Base-by-base conservation (phyloP, 2,113 vertebrate genomes). In the Gallinago media region DNA sequence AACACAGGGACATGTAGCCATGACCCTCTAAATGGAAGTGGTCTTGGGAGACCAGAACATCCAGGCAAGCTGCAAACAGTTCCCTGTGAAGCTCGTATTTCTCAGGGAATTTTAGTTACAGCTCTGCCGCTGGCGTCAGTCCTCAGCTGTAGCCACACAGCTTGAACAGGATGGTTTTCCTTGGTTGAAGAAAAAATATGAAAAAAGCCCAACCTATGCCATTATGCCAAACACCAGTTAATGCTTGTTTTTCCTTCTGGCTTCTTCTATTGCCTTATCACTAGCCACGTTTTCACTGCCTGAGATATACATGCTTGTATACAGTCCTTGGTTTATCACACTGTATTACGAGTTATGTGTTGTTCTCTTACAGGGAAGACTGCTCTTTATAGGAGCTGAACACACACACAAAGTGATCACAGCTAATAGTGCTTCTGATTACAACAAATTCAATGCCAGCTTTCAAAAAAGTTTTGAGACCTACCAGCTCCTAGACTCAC, bases 271-370 rank as follows among this genome's bases (percentile, higher is more conserved):
- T 54, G 46, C 22, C 34, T n/a, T 52, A 44, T 25, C 56, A 19
- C 26, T 29, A 77, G 40, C 29, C 18, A 26, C 5, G 18, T 56
- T 63, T 75, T 38, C 34, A 34, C n/a, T 34, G 36, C 16, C 7
- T 7, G 13, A 17, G 10, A 54, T 11, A 47, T 1, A 15, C 20
- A 12, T 0, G 2, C 67, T 47, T 63, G 40, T 12, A 40, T 40
- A 23, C 29, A 80, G 14, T 47, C 6, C 11, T 34, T 32, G 4
- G 15, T 59, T 72, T 46, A n/a, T 31, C 29, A 55, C 66, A 12
- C 10, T 32, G 22, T 25, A 15, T 20, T n/a, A 27, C 0, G 0
- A 66, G 14, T 38, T 49, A 34, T 0, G 2, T 20, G 50, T 38
- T 72, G 26, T 12, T 56, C 58, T 70, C 29, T 52, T 27, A 27